Conservation (phyloP, 37 sponge, comb jelly and placozoan species). For the Dysidea cf. avara region DNA sequence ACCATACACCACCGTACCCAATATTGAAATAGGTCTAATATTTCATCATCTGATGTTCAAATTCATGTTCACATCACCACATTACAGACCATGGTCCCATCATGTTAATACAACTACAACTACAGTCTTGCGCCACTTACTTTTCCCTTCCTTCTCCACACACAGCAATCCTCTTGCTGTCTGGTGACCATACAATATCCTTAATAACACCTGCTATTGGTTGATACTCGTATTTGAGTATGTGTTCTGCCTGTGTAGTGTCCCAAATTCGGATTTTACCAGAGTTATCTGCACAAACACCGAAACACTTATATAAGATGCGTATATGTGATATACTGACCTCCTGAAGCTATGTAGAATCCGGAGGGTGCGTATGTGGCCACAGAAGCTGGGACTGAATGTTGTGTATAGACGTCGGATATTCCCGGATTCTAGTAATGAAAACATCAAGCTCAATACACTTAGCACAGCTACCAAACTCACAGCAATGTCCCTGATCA, state of each 20-base stretch:
- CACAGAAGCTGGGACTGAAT: constrained; percentile 83
- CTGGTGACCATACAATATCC: constrained; percentile 95
- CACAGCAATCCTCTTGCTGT: constrained; percentile 92
- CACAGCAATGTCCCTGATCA: constrained; percentile 88
- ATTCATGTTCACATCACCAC: too few relatives aligned
- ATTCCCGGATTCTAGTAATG: constrained; percentile 71
- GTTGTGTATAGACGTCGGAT: constrained; percentile 87
- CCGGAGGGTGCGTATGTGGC: constrained; percentile 95
- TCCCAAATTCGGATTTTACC: constrained; percentile 99
- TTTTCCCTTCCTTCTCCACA: constrained; percentile 93
- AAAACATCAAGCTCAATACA: background rate
- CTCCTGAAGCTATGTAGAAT: constrained; percentile 96
- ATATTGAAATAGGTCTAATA: too few relatives aligned
- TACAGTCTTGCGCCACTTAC: too few relatives aligned
- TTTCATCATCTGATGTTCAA: too few relatives aligned
- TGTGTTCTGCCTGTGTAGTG: constrained; percentile 94
- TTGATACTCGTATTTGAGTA: constrained; percentile 89
- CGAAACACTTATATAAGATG: background rate
- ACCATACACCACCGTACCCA: too few relatives aligned
- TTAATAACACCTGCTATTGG: constrained; percentile 84
- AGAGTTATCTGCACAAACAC: constrained; percentile 66
- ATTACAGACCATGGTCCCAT: too few relatives aligned
- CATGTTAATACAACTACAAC: too few relatives aligned
- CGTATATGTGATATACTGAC: constrained; percentile 24
- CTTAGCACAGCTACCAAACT: background rate